Evolutionary conservation across 2,888 invertebrate species (phyloP).

Genomic region (Corythucha ciliata): DNA sequence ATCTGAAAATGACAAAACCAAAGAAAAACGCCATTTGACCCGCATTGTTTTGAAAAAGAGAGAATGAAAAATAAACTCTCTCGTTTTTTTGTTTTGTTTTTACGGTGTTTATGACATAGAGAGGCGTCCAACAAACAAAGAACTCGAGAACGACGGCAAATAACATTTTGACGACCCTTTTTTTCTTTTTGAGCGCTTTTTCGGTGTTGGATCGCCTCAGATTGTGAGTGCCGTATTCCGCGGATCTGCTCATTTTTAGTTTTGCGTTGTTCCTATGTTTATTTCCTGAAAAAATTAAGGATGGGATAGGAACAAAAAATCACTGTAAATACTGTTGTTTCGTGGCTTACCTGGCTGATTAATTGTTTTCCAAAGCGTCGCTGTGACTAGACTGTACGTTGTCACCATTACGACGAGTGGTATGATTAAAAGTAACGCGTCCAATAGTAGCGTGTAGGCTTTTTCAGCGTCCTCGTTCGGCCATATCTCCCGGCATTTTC

Average conservation of each 20-base stretch:
- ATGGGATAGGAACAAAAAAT: too few relatives aligned
- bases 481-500: slow-evolving; percentile 55
- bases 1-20: slow-evolving; percentile 38
- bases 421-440: slow-evolving; percentile 53
- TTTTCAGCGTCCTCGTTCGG: slow-evolving; percentile 47
- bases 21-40: background rate
- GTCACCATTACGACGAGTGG: slow-evolving; percentile 55
- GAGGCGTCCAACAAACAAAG: slow-evolving; percentile 61
- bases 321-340: too few relatives aligned
- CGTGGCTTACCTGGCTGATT: slow-evolving; percentile 16
- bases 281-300: background rate
- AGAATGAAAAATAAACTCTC: slow-evolving; percentile 7
- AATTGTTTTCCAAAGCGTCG: slow-evolving; percentile 45
- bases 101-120: slow-evolving; percentile 50
- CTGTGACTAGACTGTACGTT: slow-evolving; percentile 53
- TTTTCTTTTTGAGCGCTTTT: slow-evolving; percentile 44
- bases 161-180: slow-evolving; percentile 52
- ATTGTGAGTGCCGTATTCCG: slow-evolving; percentile 12
- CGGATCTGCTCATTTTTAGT: background rate
- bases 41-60: background rate
- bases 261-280: background rate
- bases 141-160: slow-evolving; percentile 59
- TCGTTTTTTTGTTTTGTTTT: slow-evolving; percentile 4
- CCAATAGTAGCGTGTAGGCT: slow-evolving; percentile 54
- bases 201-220: slow-evolving; percentile 44